Base-by-base conservation (phyloP, 2,113 vertebrate species). In the Pterocles orientalis region DNA sequence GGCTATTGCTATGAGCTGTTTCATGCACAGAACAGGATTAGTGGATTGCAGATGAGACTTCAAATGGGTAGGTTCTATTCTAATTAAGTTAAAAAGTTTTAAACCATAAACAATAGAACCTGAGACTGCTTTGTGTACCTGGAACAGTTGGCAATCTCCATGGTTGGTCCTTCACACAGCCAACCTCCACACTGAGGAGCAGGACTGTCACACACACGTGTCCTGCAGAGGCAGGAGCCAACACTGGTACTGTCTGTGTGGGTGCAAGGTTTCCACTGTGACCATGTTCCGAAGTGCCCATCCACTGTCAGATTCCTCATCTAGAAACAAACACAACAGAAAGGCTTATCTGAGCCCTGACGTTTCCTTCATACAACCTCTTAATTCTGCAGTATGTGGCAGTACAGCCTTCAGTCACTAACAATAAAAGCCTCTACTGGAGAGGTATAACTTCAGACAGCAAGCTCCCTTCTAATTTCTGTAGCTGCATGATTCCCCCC, bases 81-180 rank as follows among this genome's bases (percentile, higher is more conserved):
- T 62, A 39, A 58, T 33, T 15, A 77, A 23, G 11, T 48, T 48
- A 18, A 70, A 80, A 80, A 14, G 2, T 8, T 72, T 28, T 15
- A 31, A 88, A 66, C 3, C 7, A n/a, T 21, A 28, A 65, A 26
- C 0, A 1, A 57, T 3, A 45, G 13, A 78, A 56, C 21, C 8
- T 73, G 68, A 56, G 33, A 72, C 72, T 51, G 29, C 47, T 48
- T 50, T 23, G 47, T 78, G 7, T 97, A 99, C 99, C 99, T 99
- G 97, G 99, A 99, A 73, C 99, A 99, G 98, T 99, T 99, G 88
- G 99, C 97, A 29, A 99, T 99, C 96, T 99, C 99, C 94, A 99
- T 97, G 18, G 98, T 98, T 90, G 98, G 98, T 50, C 99, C 99
- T 31, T 98, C 97, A 65, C 99, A 99, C n/a, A 97, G 98, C 97